Conservation (phyloP, 1,140 invertebrate genomes). For the Diorhabda elongata region DNA sequence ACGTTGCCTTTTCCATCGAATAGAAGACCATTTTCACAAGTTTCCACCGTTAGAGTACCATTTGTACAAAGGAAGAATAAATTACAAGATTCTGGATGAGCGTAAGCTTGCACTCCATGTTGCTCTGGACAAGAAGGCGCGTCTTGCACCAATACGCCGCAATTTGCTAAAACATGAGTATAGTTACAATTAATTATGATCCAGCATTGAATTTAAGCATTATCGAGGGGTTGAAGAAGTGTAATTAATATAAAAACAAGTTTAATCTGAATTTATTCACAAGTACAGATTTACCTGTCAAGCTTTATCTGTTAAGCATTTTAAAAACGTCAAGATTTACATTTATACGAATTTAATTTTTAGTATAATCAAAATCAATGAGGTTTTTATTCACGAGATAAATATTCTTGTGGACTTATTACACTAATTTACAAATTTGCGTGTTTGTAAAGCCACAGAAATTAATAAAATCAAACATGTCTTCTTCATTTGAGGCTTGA, state of each 20-base stretch:
- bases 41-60: constrained; percentile 82
- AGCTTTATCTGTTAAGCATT: too few species aligned
- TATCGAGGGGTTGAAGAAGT: too few species aligned
- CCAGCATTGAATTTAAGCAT: too few species aligned
- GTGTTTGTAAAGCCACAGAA: too few species aligned
- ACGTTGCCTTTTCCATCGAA: constrained; percentile 85
- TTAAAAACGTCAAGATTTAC: too few species aligned
- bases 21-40: constrained; percentile 86
- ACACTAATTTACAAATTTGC: too few species aligned
- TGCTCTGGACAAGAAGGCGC: constrained; percentile 62
- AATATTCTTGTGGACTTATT: too few species aligned
- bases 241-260: background rate
- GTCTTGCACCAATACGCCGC: constrained; percentile 41
- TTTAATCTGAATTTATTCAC: background rate
- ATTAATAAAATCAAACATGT: too few species aligned
- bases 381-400: too few species aligned
- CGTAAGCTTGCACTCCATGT: constrained; percentile 71
- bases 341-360: too few species aligned
- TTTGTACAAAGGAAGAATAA: constrained; percentile 88
- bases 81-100: constrained; percentile 78
- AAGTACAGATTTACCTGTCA: background rate
- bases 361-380: too few species aligned
- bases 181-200: background rate
- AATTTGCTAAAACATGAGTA: constrained; percentile 31
- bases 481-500: too few species aligned